Conservation (phyloP, 2,797 vertebrate genomes). For the Chelon auratus region DNA sequence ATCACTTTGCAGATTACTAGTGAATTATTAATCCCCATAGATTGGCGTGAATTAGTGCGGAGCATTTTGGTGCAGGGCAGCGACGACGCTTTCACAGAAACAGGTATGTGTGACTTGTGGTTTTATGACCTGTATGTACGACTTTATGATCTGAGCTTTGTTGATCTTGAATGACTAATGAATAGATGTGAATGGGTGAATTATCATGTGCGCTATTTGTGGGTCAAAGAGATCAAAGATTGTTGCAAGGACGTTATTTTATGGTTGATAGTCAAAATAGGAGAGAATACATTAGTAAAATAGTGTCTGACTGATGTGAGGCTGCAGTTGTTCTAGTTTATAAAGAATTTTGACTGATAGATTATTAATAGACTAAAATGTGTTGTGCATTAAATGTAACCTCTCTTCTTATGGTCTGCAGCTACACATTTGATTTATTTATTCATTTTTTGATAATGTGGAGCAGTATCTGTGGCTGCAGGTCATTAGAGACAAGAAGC, state of each 20-base stretch:
- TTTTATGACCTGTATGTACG: slow-evolving; percentile 29
- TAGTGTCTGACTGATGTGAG: not conserved
- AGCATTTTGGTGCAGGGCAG: slow-evolving; percentile 52
- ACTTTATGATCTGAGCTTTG: slow-evolving; percentile 43
- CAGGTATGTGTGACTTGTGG: slow-evolving; percentile 74
- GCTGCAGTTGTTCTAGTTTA: not conserved
- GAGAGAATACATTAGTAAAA: not conserved
- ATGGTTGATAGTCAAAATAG: not conserved
- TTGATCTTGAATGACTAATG: slow-evolving; percentile 24
- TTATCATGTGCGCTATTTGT: not conserved
- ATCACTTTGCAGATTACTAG: slow-evolving; percentile 81
- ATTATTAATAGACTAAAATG: not conserved
- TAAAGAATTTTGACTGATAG: not conserved
- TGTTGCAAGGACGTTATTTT: not conserved
- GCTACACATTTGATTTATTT: not conserved
- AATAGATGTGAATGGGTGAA: not conserved
- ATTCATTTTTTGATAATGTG: slow-evolving; percentile 16
- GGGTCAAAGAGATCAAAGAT: not conserved
- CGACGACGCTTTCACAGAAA: slow-evolving; percentile 67
- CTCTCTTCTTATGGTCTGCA: not conserved
- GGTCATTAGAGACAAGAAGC: slow-evolving; percentile 36
- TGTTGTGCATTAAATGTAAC: not conserved
- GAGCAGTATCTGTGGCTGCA: slow-evolving; percentile 15
- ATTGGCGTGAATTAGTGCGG: slow-evolving; percentile 78
- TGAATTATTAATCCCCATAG: slow-evolving; percentile 82